Percentiles rank a stretch among this genome's conserved stretches.
Conservation (phyloP, 2,888 invertebrate genomes). For the Stictocephala bisonia region DNA sequence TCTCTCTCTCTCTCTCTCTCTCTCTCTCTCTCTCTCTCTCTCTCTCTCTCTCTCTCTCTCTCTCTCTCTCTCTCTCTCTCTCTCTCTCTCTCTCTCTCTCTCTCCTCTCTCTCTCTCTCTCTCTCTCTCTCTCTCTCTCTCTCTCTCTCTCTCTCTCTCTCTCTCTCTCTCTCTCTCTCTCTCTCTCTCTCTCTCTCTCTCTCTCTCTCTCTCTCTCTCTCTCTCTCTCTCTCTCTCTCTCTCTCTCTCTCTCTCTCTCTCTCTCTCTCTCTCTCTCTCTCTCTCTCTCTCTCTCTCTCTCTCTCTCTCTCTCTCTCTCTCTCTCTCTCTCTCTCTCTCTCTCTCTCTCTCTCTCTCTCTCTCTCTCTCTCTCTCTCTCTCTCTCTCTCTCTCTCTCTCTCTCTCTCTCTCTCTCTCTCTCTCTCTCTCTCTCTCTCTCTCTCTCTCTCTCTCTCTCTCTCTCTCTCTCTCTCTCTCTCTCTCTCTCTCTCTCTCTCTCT, state of each 20-base stretch:
- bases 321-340: conserved; percentile 32
- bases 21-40: conserved; percentile 28
- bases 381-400: conserved; percentile 8
- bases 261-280: conserved; percentile 5
- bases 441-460: conserved; percentile 16
- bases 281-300: background rate
- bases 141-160: conserved; percentile 25
- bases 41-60: conserved; percentile 10
- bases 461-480: conserved; percentile 8
- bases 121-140: conserved; percentile 7
- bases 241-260: conserved; percentile 29
- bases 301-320: background rate
- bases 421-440: background rate
- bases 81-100: background rate
- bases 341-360: conserved; percentile 43
- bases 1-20: conserved; percentile 43
- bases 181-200: background rate
- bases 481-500: conserved; percentile 3
- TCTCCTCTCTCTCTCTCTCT: background rate
- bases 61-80: conserved; percentile 14
- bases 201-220: conserved; percentile 31
- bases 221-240: conserved; percentile 18
- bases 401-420: conserved; percentile 10
- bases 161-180: conserved; percentile 23
- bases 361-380: conserved; percentile 31